Percentiles rank a stretch among this genome's conserved stretches.
Conservation (phyloP, 2,797 vertebrate species). For the Dermochelys coriacea region DNA sequence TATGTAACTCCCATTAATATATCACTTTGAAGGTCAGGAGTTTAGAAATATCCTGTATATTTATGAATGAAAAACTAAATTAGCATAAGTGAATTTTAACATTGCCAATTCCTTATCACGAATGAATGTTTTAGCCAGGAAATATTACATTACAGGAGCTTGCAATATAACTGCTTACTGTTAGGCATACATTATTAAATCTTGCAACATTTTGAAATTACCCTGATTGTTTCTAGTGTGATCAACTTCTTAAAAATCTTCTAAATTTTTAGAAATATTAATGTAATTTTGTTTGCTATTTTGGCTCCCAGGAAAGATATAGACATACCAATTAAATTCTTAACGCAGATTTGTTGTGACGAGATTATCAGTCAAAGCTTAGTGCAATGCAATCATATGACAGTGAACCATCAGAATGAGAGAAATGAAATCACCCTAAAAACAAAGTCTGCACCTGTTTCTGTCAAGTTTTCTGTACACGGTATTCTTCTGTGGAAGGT, state of each 20-base stretch:
- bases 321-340: neutral
- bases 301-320: neutral
- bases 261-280: neutral
- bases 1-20: neutral
- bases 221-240: neutral
- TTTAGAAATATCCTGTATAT: neutral
- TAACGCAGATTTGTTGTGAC: neutral
- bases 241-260: neutral
- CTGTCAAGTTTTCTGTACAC: neutral
- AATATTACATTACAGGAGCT: neutral
- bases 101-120: neutral
- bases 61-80: neutral
- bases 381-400: neutral
- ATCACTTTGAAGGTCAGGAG: neutral
- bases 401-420: neutral
- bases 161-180: neutral
- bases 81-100: neutral
- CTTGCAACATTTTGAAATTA: neutral
- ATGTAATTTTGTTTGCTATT: neutral
- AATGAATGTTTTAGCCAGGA: neutral
- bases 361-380: neutral
- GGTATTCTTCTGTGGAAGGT: neutral
- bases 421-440: neutral
- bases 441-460: constrained; percentile 10
- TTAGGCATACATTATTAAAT: neutral